These are phyloP conservation scores for Petrocephalus schoutedeni DNA, from an alignment of 2,797 vertebrate genomes.

Conservation along the genomic window DNA sequence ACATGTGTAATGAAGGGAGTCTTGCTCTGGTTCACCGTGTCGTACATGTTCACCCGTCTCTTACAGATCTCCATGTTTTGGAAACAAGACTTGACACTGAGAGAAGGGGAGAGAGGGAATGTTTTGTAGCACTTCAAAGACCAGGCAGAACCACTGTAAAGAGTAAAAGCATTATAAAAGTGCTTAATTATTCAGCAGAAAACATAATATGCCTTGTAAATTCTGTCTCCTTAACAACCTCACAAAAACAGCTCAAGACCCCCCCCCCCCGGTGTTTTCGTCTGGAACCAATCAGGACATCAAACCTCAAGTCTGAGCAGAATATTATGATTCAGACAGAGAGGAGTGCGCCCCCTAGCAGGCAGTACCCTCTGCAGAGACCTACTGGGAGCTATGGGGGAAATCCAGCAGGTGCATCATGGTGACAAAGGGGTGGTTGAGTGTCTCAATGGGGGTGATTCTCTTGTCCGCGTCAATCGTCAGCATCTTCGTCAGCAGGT, in stretches of 20 bases:
- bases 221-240: not conserved
- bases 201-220: not conserved
- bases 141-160: not conserved
- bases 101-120: not conserved
- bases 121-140: not conserved
- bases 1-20: conserved; percentile 98
- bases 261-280: not conserved
- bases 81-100: conserved; percentile 97
- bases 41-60: conserved; percentile 93
- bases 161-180: not conserved
- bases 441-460: conserved; percentile 94
- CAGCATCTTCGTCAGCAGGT: conserved; percentile 97
- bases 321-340: not conserved
- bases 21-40: conserved; percentile 99
- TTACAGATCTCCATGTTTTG: conserved; percentile 99
- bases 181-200: not conserved
- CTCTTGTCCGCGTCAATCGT: conserved; percentile 98
- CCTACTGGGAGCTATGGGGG: conserved; percentile 94
- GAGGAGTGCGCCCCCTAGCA: not conserved
- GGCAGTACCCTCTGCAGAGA: not conserved
- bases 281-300: not conserved
- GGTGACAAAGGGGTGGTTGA: conserved; percentile 95
- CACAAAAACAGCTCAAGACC: not conserved
- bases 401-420: conserved; percentile 97
- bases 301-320: not conserved